A percentile compares a stretch with the other conserved stretches of the same genome.
Conservation (phyloP, 2,113 vertebrate species). For the Noctilio leporinus region DNA sequence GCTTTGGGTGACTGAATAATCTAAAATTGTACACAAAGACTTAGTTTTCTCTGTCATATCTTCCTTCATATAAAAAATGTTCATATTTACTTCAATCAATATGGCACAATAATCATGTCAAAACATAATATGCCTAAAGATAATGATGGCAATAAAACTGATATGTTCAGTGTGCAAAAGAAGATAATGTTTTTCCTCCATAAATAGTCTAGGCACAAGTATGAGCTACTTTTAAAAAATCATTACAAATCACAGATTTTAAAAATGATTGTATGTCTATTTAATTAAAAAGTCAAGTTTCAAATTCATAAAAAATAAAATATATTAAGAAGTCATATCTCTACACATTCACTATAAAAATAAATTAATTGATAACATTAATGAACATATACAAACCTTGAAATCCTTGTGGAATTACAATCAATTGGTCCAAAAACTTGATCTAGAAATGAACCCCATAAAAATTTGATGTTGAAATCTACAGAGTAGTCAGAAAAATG, state of each 20-base stretch:
- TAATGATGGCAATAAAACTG: not conserved
- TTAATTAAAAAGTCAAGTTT: not conserved
- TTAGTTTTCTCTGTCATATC: not conserved
- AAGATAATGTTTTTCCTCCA: not conserved
- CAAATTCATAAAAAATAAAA: not conserved
- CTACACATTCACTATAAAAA: not conserved
- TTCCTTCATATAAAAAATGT: not conserved
- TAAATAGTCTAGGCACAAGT: not conserved
- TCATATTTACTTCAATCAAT: not conserved
- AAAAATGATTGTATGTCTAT: not conserved
- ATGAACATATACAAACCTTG: not conserved
- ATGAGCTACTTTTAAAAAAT: not conserved
- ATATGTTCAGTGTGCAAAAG: not conserved
- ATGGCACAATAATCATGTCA: not conserved
- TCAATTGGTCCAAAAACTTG: not conserved
- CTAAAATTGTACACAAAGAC: not conserved
- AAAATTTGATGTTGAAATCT: not conserved
- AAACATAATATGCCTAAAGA: not conserved
- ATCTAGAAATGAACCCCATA: not conserved
- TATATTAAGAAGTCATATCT: not conserved
- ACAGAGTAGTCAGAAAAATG: not conserved
- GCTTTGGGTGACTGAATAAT: not conserved
- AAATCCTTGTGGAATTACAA: not conserved
- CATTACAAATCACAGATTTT: not conserved
- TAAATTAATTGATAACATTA: not conserved